Percentiles rank a stretch among this genome's conserved stretches.
These are phyloP conservation scores for Larimichthys crocea DNA, from an alignment of 2,113 vertebrate species.

Conservation along the genomic window DNA sequence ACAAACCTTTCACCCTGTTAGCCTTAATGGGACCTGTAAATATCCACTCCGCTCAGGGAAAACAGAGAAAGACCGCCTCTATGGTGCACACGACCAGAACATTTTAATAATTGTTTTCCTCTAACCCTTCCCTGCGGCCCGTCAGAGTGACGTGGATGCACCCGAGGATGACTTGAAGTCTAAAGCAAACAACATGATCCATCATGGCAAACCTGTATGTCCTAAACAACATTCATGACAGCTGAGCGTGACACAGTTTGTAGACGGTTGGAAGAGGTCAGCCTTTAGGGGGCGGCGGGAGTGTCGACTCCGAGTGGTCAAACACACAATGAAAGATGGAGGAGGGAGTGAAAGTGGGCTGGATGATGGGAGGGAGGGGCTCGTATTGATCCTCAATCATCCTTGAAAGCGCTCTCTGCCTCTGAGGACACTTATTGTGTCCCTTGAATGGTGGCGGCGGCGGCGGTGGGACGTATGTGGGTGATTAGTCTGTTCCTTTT, in stretches of 20 bases:
- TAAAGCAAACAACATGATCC: conserved; percentile 19
- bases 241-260: conserved; percentile 13
- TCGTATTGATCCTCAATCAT: conserved; percentile 58
- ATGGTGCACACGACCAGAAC: conserved; percentile 23
- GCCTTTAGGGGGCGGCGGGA: background rate
- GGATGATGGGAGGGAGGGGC: conserved; percentile 11
- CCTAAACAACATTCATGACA: conserved; percentile 12
- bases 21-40: conserved; percentile 68
- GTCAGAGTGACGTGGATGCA: conserved; percentile 4
- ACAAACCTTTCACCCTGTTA: conserved; percentile 56
- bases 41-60: conserved; percentile 39
- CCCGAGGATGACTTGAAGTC: conserved; percentile 1
- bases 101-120: conserved; percentile 44
- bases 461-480: background rate
- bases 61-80: conserved; percentile 25
- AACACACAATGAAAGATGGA: conserved; percentile 42
- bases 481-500: conserved; percentile 21
- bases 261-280: conserved; percentile 41
- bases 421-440: conserved; percentile 32
- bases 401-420: conserved; percentile 43
- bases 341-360: conserved; percentile 25
- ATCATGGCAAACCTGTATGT: conserved; percentile 34
- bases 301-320: conserved; percentile 11
- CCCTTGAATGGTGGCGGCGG: background rate
- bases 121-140: conserved; percentile 5